These are phyloP conservation scores for Patiria miniata DNA, from an alignment of 35 echinoderm and acorn worm species.

Conservation along the genomic window DNA sequence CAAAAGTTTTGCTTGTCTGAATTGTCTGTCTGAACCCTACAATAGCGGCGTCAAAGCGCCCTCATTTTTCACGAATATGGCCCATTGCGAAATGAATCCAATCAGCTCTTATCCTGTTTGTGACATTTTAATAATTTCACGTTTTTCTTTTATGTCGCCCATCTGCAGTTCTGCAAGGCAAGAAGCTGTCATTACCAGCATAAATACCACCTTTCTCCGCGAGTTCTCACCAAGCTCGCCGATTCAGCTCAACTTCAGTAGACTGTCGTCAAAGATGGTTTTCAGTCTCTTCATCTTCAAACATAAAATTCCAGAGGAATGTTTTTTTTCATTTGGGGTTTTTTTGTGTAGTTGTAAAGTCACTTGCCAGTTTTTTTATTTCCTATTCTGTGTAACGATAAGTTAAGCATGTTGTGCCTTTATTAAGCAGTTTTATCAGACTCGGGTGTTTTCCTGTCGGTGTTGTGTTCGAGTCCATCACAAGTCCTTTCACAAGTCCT, in stretches of 20 bases:
- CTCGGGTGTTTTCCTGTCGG: no score
- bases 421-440: no score
- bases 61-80: no score
- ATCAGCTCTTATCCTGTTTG: not conserved
- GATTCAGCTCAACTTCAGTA: not conserved
- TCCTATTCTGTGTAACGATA: no score
- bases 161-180: slow-evolving; percentile 79
- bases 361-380: slow-evolving; percentile 1
- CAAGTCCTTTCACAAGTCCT: no score
- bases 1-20: not conserved
- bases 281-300: not conserved
- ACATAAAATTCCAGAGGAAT: not conserved
- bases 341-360: not conserved
- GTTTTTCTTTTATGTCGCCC: slow-evolving; percentile 22
- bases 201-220: slow-evolving; percentile 21
- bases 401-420: no score
- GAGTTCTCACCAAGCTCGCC: not conserved
- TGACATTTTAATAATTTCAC: not conserved
- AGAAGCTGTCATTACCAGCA: slow-evolving; percentile 89
- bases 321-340: not conserved
- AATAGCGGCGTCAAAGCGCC: no score
- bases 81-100: no score
- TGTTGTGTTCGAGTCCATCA: no score
- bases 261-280: not conserved
- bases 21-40: no score